Conservation (phyloP, 2,888 invertebrate genomes). For the Carterocephalus palaemon region DNA sequence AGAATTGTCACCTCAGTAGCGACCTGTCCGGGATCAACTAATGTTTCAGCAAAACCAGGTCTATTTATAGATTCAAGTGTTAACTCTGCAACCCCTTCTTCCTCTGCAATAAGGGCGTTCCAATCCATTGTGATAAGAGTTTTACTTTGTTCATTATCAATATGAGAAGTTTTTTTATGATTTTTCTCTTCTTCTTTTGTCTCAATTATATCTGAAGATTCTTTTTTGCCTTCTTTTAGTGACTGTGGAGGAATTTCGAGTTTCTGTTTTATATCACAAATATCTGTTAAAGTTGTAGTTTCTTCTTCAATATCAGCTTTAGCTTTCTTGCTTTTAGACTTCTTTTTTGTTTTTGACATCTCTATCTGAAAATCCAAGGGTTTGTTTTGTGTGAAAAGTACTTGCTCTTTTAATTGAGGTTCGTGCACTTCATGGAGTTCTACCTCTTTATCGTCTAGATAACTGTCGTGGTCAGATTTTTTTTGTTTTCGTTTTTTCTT, state of each 20-base stretch:
- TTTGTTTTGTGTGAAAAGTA: slow-evolving; percentile 35
- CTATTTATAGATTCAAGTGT: slow-evolving; percentile 43
- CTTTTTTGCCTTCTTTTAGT: slow-evolving; percentile 46
- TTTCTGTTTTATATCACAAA: no score
- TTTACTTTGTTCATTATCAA: slow-evolving; percentile 28
- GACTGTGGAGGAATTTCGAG: no score
- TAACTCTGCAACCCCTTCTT: slow-evolving; percentile 49
- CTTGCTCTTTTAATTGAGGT: slow-evolving; percentile 27
- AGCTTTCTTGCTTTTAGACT: slow-evolving; percentile 48
- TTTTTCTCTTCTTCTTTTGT: slow-evolving; percentile 1
- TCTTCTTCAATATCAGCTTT: slow-evolving; percentile 50
- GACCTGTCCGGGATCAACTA: slow-evolving; percentile 38
- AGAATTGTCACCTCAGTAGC: slow-evolving; percentile 69
- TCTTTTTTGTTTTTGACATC: slow-evolving; percentile 43
- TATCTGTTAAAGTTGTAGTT: slow-evolving; percentile 51
- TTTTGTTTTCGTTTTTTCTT: slow-evolving; percentile 35
- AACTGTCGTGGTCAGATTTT: slow-evolving; percentile 33
- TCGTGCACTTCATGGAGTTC: slow-evolving; percentile 23
- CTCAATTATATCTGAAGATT: slow-evolving; percentile 18
- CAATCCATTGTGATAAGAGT: slow-evolving; percentile 55
- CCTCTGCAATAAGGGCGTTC: slow-evolving; percentile 66
- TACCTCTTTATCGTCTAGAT: slow-evolving; percentile 32
- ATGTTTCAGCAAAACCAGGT: slow-evolving; percentile 33
- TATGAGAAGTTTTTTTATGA: slow-evolving; percentile 11
- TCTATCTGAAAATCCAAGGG: slow-evolving; percentile 33